Percentiles rank a stretch among this genome's conserved stretches.
These are phyloP conservation scores for Arion vulgaris DNA, from an alignment of 1,140 invertebrate species.

Conservation along the genomic window DNA sequence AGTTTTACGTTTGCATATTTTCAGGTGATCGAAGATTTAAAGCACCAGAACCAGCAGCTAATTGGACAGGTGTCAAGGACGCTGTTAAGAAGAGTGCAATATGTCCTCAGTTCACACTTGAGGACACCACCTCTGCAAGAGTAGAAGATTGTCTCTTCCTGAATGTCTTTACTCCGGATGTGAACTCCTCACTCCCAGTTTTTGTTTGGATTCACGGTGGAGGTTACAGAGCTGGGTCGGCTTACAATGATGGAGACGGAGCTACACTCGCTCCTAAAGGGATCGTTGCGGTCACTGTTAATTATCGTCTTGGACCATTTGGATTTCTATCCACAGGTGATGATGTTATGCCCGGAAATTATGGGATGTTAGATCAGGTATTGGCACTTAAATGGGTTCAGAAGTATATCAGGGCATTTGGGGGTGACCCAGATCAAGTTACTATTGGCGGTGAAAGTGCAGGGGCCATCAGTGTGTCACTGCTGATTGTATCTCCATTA, in stretches of 20 bases:
- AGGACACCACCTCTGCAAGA: background rate
- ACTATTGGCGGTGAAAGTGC: slow-evolving; percentile 32
- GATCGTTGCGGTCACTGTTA: slow-evolving; percentile 23
- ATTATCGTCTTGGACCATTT: slow-evolving; percentile 30
- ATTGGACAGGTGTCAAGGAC: slow-evolving; percentile 12
- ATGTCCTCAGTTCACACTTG: background rate
- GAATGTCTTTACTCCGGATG: slow-evolving; percentile 73
- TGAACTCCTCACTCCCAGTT: background rate
- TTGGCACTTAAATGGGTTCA: slow-evolving; percentile 37
- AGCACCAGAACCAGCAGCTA: background rate
- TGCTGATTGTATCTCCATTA: slow-evolving; percentile 10
- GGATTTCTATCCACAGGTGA: slow-evolving; percentile 31
- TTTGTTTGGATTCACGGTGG: slow-evolving; percentile 32
- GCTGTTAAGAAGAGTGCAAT: background rate
- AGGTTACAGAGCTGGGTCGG: background rate
- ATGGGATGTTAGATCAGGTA: slow-evolving; percentile 29
- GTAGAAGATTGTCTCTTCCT: slow-evolving; percentile 93
- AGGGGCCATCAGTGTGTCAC: slow-evolving; percentile 19
- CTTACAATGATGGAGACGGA: background rate
- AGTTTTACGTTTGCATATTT: background rate
- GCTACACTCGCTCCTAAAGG: background rate
- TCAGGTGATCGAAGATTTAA: background rate
- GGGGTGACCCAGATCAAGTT: slow-evolving; percentile 21
- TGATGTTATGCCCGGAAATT: slow-evolving; percentile 34
- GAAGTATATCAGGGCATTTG: slow-evolving; percentile 32